Conservation (phyloP, 1,140 invertebrate genomes). For the Nymphalis io region DNA sequence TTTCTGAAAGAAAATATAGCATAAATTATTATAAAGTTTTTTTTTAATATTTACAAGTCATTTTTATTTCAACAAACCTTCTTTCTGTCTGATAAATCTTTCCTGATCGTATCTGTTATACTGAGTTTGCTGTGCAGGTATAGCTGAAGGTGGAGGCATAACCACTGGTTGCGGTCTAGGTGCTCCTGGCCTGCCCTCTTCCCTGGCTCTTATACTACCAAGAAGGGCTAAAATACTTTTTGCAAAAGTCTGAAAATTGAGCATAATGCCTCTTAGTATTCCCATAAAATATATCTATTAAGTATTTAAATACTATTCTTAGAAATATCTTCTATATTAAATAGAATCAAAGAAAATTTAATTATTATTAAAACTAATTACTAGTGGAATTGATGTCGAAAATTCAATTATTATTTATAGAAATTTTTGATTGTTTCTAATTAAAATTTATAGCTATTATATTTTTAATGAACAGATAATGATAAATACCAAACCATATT, state of each 20-base stretch:
- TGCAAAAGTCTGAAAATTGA: slow-evolving; percentile 86
- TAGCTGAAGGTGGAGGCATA: slow-evolving; percentile 85
- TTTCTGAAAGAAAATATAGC: slow-evolving; percentile 83
- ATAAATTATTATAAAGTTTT: background rate
- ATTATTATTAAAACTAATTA: too few species aligned
- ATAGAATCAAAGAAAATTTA: too few species aligned
- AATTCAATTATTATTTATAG: too few species aligned
- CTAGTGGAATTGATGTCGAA: too few species aligned
- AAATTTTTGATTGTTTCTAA: too few species aligned
- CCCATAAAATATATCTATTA: background rate
- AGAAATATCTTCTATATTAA: too few species aligned
- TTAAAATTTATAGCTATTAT: too few species aligned
- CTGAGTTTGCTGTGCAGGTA: slow-evolving; percentile 85
- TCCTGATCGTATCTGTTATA: slow-evolving; percentile 99
- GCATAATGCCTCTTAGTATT: background rate
- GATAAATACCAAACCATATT: background rate
- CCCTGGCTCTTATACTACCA: slow-evolving; percentile 94
- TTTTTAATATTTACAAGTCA: background rate
- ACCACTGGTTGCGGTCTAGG: slow-evolving; percentile 85
- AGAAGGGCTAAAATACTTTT: slow-evolving; percentile 97
- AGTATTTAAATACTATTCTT: too few species aligned
- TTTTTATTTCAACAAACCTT: slow-evolving; percentile 78
- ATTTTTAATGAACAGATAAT: background rate
- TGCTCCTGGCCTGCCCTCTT: slow-evolving; percentile 89
- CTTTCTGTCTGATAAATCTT: slow-evolving; percentile 94